Conservation (phyloP, 1,140 invertebrate genomes). For the Drosophila insularis region DNA sequence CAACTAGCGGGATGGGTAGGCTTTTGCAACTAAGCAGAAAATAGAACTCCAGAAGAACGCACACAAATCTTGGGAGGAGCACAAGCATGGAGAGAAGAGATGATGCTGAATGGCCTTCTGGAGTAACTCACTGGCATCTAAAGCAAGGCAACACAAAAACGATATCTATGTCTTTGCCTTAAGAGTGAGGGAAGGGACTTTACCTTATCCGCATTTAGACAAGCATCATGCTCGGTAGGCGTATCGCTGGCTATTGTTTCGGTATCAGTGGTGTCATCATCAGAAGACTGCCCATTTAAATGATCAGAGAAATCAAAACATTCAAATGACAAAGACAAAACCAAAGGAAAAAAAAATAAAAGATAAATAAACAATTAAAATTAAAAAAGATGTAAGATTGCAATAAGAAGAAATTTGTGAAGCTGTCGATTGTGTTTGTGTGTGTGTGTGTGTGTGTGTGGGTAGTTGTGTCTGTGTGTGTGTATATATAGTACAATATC, state of each 20-base stretch:
- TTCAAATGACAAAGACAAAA: slow-evolving; percentile 38
- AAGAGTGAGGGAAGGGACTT: slow-evolving; percentile 12
- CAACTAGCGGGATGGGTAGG: background rate
- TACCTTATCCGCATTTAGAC: slow-evolving; percentile 56
- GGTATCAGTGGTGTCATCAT: slow-evolving; percentile 59
- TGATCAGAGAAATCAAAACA: slow-evolving; percentile 17
- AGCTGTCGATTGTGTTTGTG: slow-evolving; percentile 20
- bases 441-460: slow-evolving; percentile 17
- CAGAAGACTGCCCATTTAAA: slow-evolving; percentile 55
- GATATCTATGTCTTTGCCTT: slow-evolving; percentile 5
- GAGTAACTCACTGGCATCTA: background rate
- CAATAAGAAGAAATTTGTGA: slow-evolving; percentile 28
- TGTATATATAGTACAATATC: slow-evolving; percentile 30
- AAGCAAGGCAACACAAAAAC: background rate
- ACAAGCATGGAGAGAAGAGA: background rate
- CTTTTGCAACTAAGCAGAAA: background rate
- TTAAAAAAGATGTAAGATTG: background rate
- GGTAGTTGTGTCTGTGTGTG: slow-evolving; percentile 10
- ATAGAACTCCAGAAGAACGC: background rate
- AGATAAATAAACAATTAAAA: slow-evolving; percentile 21
- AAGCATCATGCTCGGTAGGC: slow-evolving; percentile 63
- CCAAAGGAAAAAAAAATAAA: slow-evolving; percentile 37
- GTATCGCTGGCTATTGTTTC: slow-evolving; percentile 67
- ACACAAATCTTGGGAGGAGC: background rate
- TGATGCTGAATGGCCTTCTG: background rate